Base-by-base conservation (phyloP, 2,888 invertebrate species). In the Arctia plantaginis region DNA sequence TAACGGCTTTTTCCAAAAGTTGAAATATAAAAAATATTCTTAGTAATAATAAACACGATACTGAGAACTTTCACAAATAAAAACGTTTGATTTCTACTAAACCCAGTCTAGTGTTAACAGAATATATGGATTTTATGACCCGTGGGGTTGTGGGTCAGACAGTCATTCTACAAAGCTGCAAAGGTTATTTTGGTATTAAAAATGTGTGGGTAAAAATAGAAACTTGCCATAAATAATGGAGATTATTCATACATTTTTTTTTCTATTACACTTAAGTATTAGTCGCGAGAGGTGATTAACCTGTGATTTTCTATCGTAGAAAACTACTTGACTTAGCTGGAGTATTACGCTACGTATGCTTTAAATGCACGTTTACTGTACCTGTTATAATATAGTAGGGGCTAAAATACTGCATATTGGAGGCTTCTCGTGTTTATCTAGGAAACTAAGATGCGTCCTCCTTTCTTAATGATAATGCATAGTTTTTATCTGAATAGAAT, bases 341-440 rank as follows among this genome's bases (percentile, higher is more conserved):
- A 73, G 18, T 71, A 55, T 73, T 66, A 35, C 74, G 73, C n/a
- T n/a, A 75, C 74, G 77, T 20, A 33, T 71, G 78, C 78, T 80
- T 80, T 74, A 66, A 80, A 82, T 80, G 72, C 72, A 67, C 30
- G 72, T 20, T 72, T 67, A 75, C 66, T 33, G 68, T 75, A 76
- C 74, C 69, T 73, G 82, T 75, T 78, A 70, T 75, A 65, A 66
- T 66, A n/a, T n/a, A n/a, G 44, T 47, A 35, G 65, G 66, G 68
- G 55, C 71, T 35, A 75, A 62, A 27, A 72, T 64, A 79, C 71
- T 68, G 75, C 76, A 77, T 27, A 77, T 71, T 77, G 73, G 71
- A 77, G 76, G 73, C 74, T 77, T 73, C 70, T 64, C 39, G 33
- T 70, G 73, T 78, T 76, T 77, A 76, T 73, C 78, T 80, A 76